phyloP scores from a whole-genome alignment of 1,140 invertebrate species.

The Drosophila virilis region DNA sequence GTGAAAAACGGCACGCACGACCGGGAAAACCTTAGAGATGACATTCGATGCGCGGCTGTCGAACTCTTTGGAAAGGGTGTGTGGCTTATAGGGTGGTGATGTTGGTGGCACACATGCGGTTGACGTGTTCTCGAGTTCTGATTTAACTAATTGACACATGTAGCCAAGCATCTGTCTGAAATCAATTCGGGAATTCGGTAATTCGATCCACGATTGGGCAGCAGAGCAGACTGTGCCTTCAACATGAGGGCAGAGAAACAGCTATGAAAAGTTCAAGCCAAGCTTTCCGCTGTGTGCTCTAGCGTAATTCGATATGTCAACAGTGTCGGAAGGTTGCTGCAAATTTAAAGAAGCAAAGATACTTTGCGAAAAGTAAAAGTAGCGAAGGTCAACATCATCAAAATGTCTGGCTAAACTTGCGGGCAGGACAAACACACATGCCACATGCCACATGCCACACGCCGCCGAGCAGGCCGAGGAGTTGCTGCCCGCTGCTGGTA shows the following conservation, averaged over 20 bases:
- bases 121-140: slow-evolving; percentile 52
- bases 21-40: slow-evolving; percentile 41
- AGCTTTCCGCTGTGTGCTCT: slow-evolving; percentile 17
- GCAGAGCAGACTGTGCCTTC: slow-evolving; percentile 21
- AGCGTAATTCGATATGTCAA: slow-evolving; percentile 80
- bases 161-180: slow-evolving; percentile 40
- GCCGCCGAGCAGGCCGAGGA: slow-evolving; percentile 27
- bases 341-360: slow-evolving; percentile 68
- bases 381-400: slow-evolving; percentile 83
- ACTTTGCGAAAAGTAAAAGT: slow-evolving; percentile 72
- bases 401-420: slow-evolving; percentile 69
- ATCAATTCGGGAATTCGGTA: slow-evolving; percentile 57
- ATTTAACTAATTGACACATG: slow-evolving; percentile 81
- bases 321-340: slow-evolving; percentile 55
- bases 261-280: slow-evolving; percentile 18
- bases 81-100: slow-evolving; percentile 22
- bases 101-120: slow-evolving; percentile 49
- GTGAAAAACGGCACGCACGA: slow-evolving; percentile 24
- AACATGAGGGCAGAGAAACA: slow-evolving; percentile 18
- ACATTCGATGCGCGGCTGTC: slow-evolving; percentile 36
- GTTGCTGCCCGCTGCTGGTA: slow-evolving; percentile 19
- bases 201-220: slow-evolving; percentile 41
- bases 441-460: slow-evolving; percentile 15
- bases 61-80: slow-evolving; percentile 18
- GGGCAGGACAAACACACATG: slow-evolving; percentile 46